phyloP scores from a whole-genome alignment of 2,113 vertebrate genomes.

The Dendrocopos noguchii region DNA sequence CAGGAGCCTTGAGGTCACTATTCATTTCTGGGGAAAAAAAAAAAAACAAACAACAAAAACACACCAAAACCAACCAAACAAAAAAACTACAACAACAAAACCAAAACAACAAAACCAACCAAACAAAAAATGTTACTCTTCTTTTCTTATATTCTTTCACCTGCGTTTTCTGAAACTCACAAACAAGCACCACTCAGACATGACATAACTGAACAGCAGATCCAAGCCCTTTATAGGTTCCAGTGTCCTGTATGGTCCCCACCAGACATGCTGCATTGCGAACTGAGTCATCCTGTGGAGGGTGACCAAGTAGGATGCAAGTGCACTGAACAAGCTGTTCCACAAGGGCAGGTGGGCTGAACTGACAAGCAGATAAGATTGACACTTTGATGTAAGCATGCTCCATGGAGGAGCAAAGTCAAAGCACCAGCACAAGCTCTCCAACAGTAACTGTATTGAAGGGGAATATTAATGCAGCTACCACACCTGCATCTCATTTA shows the following conservation, averaged over 20 bases:
- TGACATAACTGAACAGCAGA: conserved; percentile 32
- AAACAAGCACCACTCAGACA: conserved; percentile 39
- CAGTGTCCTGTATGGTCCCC: neutral
- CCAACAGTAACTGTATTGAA: neutral
- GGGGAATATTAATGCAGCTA: conserved; percentile 31
- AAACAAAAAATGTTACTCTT: neutral
- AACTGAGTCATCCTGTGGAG: conserved; percentile 43
- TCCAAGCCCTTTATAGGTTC: conserved; percentile 42
- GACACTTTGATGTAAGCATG: conserved; percentile 30
- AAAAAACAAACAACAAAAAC: too few relatives aligned
- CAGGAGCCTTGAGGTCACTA: neutral
- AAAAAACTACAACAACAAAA: neutral
- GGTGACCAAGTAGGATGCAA: neutral
- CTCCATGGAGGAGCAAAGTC: conserved; percentile 22
- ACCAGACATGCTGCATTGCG: conserved; percentile 49
- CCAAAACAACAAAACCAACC: neutral
- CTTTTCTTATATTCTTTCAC: conserved; percentile 13
- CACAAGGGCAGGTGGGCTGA: neutral
- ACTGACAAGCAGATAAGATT: conserved; percentile 37
- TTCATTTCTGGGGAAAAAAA: conserved; percentile 46
- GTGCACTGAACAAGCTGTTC: conserved; percentile 6
- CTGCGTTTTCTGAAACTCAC: conserved; percentile 34
- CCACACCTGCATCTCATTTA: conserved; percentile 51
- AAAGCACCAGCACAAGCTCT: conserved; percentile 34
- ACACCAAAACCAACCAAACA: too few relatives aligned